Evolutionary conservation across 2,797 vertebrate genomes (phyloP).

Genomic region (Tympanoctomys barrerae): DNA sequence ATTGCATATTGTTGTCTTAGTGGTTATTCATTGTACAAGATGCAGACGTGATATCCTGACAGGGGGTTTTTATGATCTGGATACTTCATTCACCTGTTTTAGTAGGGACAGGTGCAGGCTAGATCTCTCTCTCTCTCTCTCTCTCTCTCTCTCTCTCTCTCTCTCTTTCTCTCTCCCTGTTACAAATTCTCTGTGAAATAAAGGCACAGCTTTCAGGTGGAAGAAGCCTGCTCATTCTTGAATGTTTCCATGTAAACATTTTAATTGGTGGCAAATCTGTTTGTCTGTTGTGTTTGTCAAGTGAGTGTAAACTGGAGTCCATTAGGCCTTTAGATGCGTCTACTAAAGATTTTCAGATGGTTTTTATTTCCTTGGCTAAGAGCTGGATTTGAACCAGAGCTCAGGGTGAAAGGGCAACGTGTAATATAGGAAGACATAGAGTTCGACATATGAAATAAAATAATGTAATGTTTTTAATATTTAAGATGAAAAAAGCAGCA

Average conservation of each 20-base stretch:
- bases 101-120: conserved; percentile 84
- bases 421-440: conserved; percentile 90
- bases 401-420: conserved; percentile 90
- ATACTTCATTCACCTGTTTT: conserved; percentile 81
- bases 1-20: no score
- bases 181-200: conserved; percentile 76
- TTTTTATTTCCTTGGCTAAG: conserved; percentile 88
- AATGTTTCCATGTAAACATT: conserved; percentile 86
- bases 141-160: no score
- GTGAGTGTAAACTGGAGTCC: conserved; percentile 82
- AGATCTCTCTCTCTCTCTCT: conserved; percentile 59
- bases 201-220: conserved; percentile 14
- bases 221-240: conserved; percentile 81
- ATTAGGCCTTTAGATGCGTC: conserved; percentile 85
- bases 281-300: conserved; percentile 89
- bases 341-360: conserved; percentile 90
- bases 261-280: conserved; percentile 87
- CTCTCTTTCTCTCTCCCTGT: neutral
- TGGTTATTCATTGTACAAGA: no score
- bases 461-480: conserved; percentile 91
- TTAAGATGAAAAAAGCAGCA: conserved; percentile 90
- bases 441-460: conserved; percentile 90
- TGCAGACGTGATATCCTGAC: neutral
- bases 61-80: neutral
- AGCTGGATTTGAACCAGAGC: conserved; percentile 91